phyloP scores from a whole-genome alignment of 1,140 invertebrate genomes.

The Xylocopa sonorina region DNA sequence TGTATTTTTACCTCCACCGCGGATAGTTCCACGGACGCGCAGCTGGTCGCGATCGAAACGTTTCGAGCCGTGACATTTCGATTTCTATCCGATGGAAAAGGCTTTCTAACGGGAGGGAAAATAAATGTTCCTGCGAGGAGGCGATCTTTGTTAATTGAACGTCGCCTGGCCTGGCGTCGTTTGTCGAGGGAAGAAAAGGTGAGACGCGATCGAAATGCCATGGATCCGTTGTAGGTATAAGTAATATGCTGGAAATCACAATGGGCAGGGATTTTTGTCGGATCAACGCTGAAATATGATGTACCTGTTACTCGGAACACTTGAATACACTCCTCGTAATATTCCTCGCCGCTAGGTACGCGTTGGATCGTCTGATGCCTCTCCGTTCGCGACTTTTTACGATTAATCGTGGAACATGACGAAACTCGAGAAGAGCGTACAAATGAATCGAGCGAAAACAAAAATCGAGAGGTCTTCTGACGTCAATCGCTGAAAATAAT shows the following conservation, averaged over 20 bases:
- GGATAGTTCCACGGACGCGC: slow-evolving; percentile 1
- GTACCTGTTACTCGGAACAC: background rate
- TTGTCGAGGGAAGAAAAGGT: slow-evolving; percentile 32
- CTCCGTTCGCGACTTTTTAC: too few relatives aligned
- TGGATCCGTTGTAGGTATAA: slow-evolving; percentile 10
- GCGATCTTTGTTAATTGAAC: slow-evolving; percentile 44
- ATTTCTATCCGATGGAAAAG: slow-evolving; percentile 7
- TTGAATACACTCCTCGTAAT: background rate
- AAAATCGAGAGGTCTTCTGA: background rate
- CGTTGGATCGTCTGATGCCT: background rate
- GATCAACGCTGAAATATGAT: slow-evolving; percentile 12
- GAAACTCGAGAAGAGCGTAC: background rate
- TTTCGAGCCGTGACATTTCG: slow-evolving; percentile 36
- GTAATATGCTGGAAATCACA: slow-evolving; percentile 39
- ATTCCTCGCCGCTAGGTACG: background rate
- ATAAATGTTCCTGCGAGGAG: slow-evolving; percentile 17
- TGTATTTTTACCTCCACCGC: background rate
- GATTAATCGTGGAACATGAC: background rate
- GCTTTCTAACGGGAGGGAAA: slow-evolving; percentile 8
- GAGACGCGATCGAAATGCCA: slow-evolving; percentile 41
- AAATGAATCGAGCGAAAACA: background rate
- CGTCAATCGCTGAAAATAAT: background rate
- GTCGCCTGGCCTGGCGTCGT: slow-evolving; percentile 11
- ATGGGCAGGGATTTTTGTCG: background rate
- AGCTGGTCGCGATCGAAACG: slow-evolving; percentile 27